These are phyloP conservation scores for Onychorhynchus coronatus DNA, from an alignment of 2,113 vertebrate genomes.

Conservation along the genomic window DNA sequence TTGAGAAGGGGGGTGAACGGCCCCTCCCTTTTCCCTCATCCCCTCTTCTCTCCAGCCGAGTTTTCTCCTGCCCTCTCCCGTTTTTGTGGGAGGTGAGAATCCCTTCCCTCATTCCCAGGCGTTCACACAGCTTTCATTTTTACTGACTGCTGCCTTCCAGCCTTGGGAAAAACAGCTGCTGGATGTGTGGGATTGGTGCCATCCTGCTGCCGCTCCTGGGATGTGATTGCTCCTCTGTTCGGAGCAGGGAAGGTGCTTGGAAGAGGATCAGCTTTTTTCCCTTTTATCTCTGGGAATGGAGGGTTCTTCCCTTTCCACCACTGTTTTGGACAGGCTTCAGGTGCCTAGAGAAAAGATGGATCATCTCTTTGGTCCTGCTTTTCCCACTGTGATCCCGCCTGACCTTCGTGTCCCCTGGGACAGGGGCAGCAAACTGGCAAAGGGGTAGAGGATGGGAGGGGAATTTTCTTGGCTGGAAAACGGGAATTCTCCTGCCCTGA, in stretches of 20 bases:
- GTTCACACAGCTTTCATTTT: background rate
- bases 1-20: background rate
- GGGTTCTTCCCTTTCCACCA: background rate
- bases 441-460: background rate
- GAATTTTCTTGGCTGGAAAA: background rate
- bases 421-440: background rate
- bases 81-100: background rate
- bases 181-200: background rate
- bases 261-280: background rate
- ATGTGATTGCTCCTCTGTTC: background rate
- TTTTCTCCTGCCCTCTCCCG: background rate
- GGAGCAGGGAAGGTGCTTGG: background rate
- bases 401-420: background rate
- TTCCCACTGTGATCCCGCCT: accelerated
- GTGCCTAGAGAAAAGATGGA: no score
- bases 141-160: background rate
- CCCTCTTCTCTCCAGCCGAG: background rate
- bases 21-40: background rate
- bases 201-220: background rate
- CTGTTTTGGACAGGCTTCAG: background rate
- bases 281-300: background rate
- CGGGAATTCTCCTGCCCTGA: background rate
- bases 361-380: background rate
- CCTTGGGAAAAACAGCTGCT: slow-evolving; percentile 18
- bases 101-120: background rate